phyloP scores from a whole-genome alignment of 2,888 invertebrate species.

The Lysandra coridon region DNA sequence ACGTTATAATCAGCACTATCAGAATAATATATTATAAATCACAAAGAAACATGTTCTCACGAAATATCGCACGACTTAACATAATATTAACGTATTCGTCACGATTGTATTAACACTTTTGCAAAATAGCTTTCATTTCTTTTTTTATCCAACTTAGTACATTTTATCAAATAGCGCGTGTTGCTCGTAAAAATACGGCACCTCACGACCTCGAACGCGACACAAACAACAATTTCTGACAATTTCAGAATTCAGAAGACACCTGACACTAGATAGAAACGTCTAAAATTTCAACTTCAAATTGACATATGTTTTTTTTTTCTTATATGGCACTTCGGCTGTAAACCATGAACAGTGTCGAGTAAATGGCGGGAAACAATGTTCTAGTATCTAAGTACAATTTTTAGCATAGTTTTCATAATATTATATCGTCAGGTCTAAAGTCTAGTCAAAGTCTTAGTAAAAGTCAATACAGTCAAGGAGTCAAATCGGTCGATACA shows the following conservation, averaged over 20 bases:
- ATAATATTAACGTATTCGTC: slow-evolving; percentile 13
- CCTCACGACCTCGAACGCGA: not conserved
- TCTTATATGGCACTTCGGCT: too few species aligned
- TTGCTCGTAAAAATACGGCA: slow-evolving; percentile 24
- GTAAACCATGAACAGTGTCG: too few species aligned
- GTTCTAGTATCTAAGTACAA: too few species aligned
- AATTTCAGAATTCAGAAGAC: not conserved
- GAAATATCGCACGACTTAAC: not conserved
- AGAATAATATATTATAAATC: slow-evolving; percentile 40
- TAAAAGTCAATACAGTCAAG: too few species aligned
- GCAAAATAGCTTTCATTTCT: not conserved
- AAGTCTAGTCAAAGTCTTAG: too few species aligned
- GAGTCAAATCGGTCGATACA: too few species aligned
- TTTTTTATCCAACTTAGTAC: not conserved
- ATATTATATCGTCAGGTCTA: too few species aligned
- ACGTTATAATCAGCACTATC: slow-evolving; percentile 39
- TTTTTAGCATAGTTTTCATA: too few species aligned
- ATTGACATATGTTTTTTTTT: too few species aligned
- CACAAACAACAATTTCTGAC: slow-evolving; percentile 26
- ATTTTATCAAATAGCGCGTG: slow-evolving; percentile 23
- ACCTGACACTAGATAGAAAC: too few species aligned
- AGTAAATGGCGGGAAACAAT: too few species aligned
- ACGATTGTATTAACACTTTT: slow-evolving; percentile 8
- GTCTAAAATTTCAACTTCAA: not conserved
- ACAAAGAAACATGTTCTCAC: slow-evolving; percentile 36